These are phyloP conservation scores for Rotaria socialis DNA, from an alignment of 2,888 invertebrate species.

Conservation along the genomic window DNA sequence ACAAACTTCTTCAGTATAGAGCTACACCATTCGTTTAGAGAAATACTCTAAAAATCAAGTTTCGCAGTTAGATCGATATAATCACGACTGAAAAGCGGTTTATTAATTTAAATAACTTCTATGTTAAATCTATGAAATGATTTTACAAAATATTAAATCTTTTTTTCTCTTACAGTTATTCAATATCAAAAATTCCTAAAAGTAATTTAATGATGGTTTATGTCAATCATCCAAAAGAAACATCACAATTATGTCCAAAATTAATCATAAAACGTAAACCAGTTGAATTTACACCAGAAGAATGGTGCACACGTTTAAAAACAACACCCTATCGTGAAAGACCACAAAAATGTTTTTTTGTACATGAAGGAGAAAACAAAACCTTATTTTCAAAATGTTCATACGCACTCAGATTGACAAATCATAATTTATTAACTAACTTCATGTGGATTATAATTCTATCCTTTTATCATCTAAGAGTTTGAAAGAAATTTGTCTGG, in stretches of 20 bases:
- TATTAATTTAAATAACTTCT: too few species aligned
- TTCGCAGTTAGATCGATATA: too few species aligned
- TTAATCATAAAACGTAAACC: conserved; percentile 15
- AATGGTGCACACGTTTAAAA: conserved; percentile 17
- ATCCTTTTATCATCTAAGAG: not conserved
- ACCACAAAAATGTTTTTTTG: conserved; percentile 38
- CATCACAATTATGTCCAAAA: not conserved
- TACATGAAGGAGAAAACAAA: conserved; percentile 18
- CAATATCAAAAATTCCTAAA: not conserved
- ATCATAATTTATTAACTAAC: not conserved
- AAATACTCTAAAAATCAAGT: too few species aligned
- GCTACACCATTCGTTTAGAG: too few species aligned
- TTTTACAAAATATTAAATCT: not conserved
- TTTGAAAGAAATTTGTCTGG: not conserved
- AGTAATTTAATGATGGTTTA: conserved; percentile 30
- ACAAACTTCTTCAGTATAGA: too few species aligned
- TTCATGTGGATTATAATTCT: not conserved
- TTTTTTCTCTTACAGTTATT: not conserved
- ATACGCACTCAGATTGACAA: not conserved
- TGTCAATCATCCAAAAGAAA: conserved; percentile 17
- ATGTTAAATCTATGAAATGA: not conserved
- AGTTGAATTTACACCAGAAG: not conserved
- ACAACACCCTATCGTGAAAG: conserved; percentile 36
- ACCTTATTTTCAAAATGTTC: not conserved
- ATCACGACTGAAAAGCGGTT: too few species aligned